phyloP scores from a whole-genome alignment of 2,888 invertebrate genomes.

The Eugnorisma glareosa region DNA sequence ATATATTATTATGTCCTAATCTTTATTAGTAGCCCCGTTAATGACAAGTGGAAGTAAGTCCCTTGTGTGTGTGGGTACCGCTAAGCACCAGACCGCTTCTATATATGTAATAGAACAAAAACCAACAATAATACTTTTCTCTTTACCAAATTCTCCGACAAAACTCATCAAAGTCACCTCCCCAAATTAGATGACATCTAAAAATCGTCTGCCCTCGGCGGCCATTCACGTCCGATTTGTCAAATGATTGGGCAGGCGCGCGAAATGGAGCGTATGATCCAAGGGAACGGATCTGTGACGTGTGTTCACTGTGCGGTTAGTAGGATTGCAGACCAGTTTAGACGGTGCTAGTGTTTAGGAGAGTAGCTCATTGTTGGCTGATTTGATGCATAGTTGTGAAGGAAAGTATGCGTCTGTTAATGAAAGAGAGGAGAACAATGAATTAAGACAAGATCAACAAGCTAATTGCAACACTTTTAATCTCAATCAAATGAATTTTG shows the following conservation, averaged over 20 bases:
- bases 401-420: not conserved
- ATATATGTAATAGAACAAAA: not conserved
- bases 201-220: constrained; percentile 33
- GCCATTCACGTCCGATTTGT: constrained; percentile 56
- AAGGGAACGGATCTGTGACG: constrained; percentile 28
- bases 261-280: constrained; percentile 61
- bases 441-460: not conserved
- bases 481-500: not conserved
- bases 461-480: not conserved
- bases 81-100: not conserved
- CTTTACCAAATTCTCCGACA: not conserved
- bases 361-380: not conserved
- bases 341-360: not conserved
- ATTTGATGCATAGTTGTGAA: not conserved
- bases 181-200: constrained; percentile 36
- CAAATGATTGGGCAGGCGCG: constrained; percentile 59
- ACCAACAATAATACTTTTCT: too few relatives aligned
- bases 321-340: constrained; percentile 5
- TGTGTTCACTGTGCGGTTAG: constrained; percentile 22
- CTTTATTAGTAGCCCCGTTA: not conserved
- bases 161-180: constrained; percentile 31
- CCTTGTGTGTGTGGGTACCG: not conserved
- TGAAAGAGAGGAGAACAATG: too few relatives aligned
- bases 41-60: not conserved
- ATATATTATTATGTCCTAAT: not conserved